Evolutionary conservation across 2,113 vertebrate genomes (phyloP).

Genomic region (Rallus limicola): DNA sequence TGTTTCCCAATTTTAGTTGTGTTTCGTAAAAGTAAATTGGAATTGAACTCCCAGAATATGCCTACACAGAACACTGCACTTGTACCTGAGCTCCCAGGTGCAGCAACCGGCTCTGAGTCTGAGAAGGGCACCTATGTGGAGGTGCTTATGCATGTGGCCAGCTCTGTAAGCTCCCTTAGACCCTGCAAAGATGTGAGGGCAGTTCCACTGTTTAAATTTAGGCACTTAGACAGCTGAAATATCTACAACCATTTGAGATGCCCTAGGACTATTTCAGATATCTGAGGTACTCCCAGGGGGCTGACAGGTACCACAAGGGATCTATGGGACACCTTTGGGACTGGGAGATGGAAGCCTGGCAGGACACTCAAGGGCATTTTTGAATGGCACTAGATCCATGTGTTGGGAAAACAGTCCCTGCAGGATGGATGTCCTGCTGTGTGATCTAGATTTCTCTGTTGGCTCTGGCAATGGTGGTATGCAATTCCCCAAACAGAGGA

Average conservation of each 20-base stretch:
- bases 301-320: background rate
- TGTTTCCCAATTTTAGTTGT: background rate
- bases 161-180: background rate
- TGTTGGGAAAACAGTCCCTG: background rate
- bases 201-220: background rate
- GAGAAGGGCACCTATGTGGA: background rate
- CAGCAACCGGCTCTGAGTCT: background rate
- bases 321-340: background rate
- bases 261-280: background rate
- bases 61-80: background rate
- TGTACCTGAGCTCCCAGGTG: background rate
- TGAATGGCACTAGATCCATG: background rate
- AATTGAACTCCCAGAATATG: background rate
- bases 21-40: background rate
- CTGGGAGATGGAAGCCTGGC: background rate
- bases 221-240: background rate
- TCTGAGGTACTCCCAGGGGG: background rate
- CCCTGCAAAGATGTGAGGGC: background rate
- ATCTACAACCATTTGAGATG: background rate
- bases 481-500: background rate
- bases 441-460: background rate
- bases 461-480: background rate
- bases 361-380: background rate
- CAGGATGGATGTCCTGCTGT: background rate
- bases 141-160: background rate